Base-by-base conservation (phyloP, 2,797 vertebrate species). In the Periophthalmus magnuspinnatus region DNA sequence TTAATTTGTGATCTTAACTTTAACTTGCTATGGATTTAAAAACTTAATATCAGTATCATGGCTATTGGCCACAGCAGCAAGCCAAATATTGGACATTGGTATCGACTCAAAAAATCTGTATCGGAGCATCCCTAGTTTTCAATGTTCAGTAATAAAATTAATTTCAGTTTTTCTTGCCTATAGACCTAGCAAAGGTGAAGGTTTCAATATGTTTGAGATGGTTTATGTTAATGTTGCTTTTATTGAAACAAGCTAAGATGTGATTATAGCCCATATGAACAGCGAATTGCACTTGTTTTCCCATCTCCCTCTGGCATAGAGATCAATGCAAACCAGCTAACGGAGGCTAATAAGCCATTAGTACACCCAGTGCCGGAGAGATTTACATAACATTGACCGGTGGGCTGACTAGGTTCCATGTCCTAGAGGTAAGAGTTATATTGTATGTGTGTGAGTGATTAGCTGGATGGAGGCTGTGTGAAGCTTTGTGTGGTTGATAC, bases 271-370 rank as follows among this genome's bases (percentile, higher is more conserved):
- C 79, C 82, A 85, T 85, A 86, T 77, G 77, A 89, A 78, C 84
- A 36, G 77, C 17, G 61, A 84, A 82, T 83, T 83, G 83, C 81
- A 84, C 83, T 59, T 81, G 81, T 86, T 83, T 73, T 69, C 67
- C 69, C 72, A 5, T 85, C 86, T 85, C 86, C 88, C 86, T 85
- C 84, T 86, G 80, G 90, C 90, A 70, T 66, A 62, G 67, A 87
- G 91, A 94, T 94, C 93, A 92, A 94, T 94, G 93, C 88, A 93
- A 94, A 94, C 91, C 83, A 83, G 88, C 88, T 94, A 88, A 93
- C 85, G 56, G 66, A 28, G 79, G 90, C 87, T 87, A 93, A 92
- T 92, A 91, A 91, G 88, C 88, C 83, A 86, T 91, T 91, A 91
- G 89, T 91, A 92, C 90, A 89, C 90, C 90, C 85, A 88, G 91